Percentiles rank a stretch among this genome's conserved stretches.
Conservation (phyloP, 2,888 invertebrate species). For the Agrotis segetum region DNA sequence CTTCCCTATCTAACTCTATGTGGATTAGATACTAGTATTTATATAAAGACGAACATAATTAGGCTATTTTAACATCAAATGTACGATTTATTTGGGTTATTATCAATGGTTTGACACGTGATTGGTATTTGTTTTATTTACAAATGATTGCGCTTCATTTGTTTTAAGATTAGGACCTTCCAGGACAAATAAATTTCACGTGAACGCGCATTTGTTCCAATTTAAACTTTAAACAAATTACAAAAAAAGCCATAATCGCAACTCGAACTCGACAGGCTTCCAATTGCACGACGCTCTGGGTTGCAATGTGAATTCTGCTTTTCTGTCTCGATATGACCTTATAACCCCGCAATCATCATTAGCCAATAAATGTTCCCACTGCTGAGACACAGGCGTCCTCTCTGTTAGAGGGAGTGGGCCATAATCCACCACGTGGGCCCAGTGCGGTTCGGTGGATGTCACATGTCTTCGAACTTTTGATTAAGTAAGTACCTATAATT, state of each 20-base stretch:
- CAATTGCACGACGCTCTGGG: too few species aligned
- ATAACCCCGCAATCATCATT: too few species aligned
- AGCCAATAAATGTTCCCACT: too few species aligned
- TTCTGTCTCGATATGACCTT: too few species aligned
- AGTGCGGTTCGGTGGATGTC: too few species aligned
- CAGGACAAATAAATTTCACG: background rate
- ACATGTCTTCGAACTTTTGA: too few species aligned
- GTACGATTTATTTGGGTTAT: constrained; percentile 27
- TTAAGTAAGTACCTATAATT: too few species aligned
- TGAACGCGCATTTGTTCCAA: background rate
- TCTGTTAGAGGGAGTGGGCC: too few species aligned
- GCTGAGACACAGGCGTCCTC: too few species aligned
- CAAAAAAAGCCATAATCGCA: background rate
- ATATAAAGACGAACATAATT: constrained; percentile 58
- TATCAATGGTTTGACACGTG: constrained; percentile 31
- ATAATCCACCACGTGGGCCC: too few species aligned
- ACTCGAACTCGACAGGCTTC: too few species aligned
- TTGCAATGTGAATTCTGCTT: too few species aligned
- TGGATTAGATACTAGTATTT: constrained; percentile 17
- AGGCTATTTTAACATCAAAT: constrained; percentile 53
- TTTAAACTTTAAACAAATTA: background rate
- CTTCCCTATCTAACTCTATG: background rate
- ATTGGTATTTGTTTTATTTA: constrained; percentile 30
- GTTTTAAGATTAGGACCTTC: constrained; percentile 20
- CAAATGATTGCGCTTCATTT: constrained; percentile 22